phyloP scores from a whole-genome alignment of 2,113 vertebrate genomes.

The Phasianus colchicus region DNA sequence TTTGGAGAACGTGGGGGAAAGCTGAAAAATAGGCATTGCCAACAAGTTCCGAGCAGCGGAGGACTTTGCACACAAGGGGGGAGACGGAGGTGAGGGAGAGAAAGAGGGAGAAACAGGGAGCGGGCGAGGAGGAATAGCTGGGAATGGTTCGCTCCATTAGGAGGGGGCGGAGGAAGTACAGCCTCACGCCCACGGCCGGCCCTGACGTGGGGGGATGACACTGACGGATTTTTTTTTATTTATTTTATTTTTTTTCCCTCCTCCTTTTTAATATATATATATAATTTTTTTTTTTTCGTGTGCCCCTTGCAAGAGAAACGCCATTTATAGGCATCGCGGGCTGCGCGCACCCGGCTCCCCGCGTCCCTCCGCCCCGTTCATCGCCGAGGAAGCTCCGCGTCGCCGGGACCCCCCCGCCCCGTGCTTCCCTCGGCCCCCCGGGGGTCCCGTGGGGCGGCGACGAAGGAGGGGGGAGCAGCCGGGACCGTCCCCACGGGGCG shows the following conservation, averaged over 20 bases:
- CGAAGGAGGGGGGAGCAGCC: neutral
- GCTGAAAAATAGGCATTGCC: slow-evolving; percentile 87
- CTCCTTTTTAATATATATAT: slow-evolving; percentile 35
- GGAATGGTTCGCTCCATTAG: slow-evolving; percentile 89
- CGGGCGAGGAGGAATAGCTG: slow-evolving; percentile 73
- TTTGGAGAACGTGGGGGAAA: slow-evolving; percentile 83
- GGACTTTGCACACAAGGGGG: slow-evolving; percentile 81
- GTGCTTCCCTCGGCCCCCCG: neutral
- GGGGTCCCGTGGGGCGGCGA: neutral
- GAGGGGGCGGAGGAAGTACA: slow-evolving; percentile 84
- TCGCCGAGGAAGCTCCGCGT: neutral
- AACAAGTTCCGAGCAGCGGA: slow-evolving; percentile 83
- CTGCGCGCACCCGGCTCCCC: slow-evolving; percentile 59
- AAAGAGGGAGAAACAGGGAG: slow-evolving; percentile 52
- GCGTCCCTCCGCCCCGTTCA: neutral
- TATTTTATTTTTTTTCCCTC: slow-evolving; percentile 14
- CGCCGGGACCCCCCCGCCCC: neutral
- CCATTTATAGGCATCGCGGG: slow-evolving; percentile 77
- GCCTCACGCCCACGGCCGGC: slow-evolving; percentile 86
- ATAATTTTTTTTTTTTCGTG: slow-evolving; percentile 35
- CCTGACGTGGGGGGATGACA: slow-evolving; percentile 87
- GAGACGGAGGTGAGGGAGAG: slow-evolving; percentile 71
- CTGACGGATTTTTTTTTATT: slow-evolving; percentile 66
- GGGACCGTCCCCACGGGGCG: neutral
- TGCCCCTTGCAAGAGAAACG: slow-evolving; percentile 77